Percentiles rank a stretch among this genome's conserved stretches.
Evolutionary conservation across 1,140 invertebrate species (phyloP).

Genomic region (Drosophila mojavensis): DNA sequence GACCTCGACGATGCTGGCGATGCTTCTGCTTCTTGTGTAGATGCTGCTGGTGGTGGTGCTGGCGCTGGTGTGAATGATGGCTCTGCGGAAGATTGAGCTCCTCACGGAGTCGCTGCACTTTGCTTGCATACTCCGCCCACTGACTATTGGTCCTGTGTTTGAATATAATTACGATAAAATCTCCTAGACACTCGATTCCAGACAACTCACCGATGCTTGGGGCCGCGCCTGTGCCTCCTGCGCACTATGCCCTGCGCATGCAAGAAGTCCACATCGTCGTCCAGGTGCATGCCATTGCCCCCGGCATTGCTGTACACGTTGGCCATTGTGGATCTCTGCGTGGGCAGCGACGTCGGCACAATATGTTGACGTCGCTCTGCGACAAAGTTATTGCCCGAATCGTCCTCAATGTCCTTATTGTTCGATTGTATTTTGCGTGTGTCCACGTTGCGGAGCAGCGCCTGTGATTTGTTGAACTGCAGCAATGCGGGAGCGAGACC

Average conservation of each 20-base stretch:
- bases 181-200: not conserved
- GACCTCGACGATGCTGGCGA: constrained; percentile 45
- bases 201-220: constrained; percentile 68
- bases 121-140: constrained; percentile 57
- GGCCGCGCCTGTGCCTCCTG: constrained; percentile 72
- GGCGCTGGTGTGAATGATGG: constrained; percentile 21
- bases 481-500: constrained; percentile 8
- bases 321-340: constrained; percentile 74
- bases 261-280: constrained; percentile 79
- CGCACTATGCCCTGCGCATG: constrained; percentile 65
- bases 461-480: constrained; percentile 56
- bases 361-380: constrained; percentile 65
- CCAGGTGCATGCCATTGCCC: constrained; percentile 77
- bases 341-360: constrained; percentile 75
- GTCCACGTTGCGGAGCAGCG: constrained; percentile 75
- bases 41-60: constrained; percentile 44
- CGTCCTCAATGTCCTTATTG: constrained; percentile 83
- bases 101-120: constrained; percentile 68
- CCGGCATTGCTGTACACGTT: constrained; percentile 83
- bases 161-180: not conserved
- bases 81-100: constrained; percentile 69
- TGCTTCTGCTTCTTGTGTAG: constrained; percentile 56
- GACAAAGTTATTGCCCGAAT: constrained; percentile 83
- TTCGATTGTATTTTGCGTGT: constrained; percentile 83
- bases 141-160: constrained; percentile 28